A percentile compares a stretch with the other conserved stretches of the same genome.
phyloP scores from a whole-genome alignment of 2,797 vertebrate species.

The Pipistrellus nathusii region DNA sequence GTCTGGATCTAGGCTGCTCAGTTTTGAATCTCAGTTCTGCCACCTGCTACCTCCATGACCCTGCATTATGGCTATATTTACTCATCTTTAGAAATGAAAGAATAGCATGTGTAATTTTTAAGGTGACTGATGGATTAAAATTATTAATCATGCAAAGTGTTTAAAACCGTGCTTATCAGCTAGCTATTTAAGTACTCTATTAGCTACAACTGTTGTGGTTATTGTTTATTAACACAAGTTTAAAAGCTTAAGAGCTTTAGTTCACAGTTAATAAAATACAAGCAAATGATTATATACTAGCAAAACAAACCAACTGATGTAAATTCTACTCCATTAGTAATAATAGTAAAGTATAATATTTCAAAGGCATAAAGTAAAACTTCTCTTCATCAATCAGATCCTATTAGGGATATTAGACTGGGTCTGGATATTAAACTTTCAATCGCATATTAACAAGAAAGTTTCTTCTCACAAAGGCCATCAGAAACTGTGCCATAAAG shows the following conservation, averaged over 20 bases:
- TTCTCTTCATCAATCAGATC: background rate
- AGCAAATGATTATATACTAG: conserved; percentile 3
- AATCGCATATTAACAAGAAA: background rate
- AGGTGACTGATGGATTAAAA: background rate
- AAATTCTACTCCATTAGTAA: background rate
- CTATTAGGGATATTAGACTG: background rate
- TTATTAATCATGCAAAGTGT: background rate
- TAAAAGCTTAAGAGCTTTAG: background rate
- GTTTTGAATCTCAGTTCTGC: background rate
- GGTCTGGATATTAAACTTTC: background rate
- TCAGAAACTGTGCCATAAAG: background rate
- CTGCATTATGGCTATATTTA: background rate
- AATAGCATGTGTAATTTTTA: background rate
- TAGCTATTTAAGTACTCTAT: background rate
- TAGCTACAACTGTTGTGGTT: background rate
- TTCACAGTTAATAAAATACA: conserved; percentile 11
- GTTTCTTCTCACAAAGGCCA: background rate
- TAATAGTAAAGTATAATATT: background rate
- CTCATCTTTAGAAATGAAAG: conserved; percentile 6
- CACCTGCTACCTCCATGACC: background rate
- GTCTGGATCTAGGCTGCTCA: background rate
- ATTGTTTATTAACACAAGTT: background rate
- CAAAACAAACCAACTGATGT: conserved; percentile 31
- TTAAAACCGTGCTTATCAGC: background rate
- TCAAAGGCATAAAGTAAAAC: background rate